Conservation (phyloP, 2,797 vertebrate species). For the Leptatherina wallacei region DNA sequence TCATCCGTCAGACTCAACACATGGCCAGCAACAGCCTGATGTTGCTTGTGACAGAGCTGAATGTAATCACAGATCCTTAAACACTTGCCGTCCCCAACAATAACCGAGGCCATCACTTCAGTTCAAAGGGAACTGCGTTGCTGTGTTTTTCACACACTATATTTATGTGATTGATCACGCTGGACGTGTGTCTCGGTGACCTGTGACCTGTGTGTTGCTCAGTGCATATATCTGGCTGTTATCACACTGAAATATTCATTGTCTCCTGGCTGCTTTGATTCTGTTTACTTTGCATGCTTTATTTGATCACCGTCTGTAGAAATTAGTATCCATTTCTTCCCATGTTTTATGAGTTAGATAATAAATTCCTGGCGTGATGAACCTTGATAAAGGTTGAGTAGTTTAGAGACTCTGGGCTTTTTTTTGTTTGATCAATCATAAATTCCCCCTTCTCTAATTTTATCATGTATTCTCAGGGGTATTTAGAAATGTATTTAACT, state of each 20-base stretch:
- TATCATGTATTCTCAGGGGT: conserved; percentile 53
- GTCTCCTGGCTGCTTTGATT: conserved; percentile 25
- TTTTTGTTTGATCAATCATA: conserved; percentile 62
- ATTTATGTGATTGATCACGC: conserved; percentile 47
- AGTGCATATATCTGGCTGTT: conserved; percentile 42
- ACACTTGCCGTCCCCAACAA: conserved; percentile 43
- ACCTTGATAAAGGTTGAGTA: conserved; percentile 54
- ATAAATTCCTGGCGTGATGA: conserved; percentile 55
- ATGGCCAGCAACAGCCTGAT: conserved; percentile 53
- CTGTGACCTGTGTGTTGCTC: conserved; percentile 33
- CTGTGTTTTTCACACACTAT: conserved; percentile 38
- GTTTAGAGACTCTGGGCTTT: conserved; percentile 47
- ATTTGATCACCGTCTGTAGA: conserved; percentile 28
- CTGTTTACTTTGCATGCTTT: conserved; percentile 14
- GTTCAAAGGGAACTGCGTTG: conserved; percentile 31
- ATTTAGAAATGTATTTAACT: conserved; percentile 69
- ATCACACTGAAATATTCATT: conserved; percentile 22
- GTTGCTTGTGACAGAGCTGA: conserved; percentile 38
- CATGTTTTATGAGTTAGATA: conserved; percentile 37
- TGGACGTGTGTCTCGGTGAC: conserved; percentile 37
- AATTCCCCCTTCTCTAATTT: conserved; percentile 51
- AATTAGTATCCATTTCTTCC: conserved; percentile 9
- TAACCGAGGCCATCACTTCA: conserved; percentile 55
- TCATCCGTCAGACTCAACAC: conserved; percentile 50
- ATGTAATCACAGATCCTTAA: conserved; percentile 59